Conservation (phyloP, 2,113 vertebrate species). For the Bos taurus region DNA sequence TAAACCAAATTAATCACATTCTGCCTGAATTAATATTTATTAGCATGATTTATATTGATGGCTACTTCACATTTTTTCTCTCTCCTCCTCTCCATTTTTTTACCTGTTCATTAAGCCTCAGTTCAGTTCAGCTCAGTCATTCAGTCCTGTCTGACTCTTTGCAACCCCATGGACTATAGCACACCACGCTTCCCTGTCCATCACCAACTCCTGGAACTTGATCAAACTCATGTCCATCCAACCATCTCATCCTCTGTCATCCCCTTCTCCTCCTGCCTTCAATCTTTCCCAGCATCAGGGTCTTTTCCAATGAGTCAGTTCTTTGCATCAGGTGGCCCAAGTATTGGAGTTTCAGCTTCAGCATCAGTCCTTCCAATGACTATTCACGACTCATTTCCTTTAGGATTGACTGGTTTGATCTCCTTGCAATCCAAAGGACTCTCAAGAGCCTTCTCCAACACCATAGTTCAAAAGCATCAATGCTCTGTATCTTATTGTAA, state of each 20-base stretch:
- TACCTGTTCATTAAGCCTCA: neutral
- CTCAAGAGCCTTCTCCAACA: neutral
- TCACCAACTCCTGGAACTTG: neutral
- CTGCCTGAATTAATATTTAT: neutral
- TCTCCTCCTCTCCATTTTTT: neutral
- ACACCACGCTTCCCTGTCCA: fast-evolving
- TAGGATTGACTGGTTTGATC: neutral
- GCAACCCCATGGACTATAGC: neutral
- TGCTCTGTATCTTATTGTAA: neutral
- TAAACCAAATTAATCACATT: neutral
- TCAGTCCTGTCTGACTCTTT: neutral
- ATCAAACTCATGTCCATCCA: neutral
- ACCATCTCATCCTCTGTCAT: neutral
- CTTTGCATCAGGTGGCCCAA: neutral
- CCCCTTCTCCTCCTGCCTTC: neutral
- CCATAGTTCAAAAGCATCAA: neutral
- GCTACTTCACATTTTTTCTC: neutral
- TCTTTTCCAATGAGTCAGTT: neutral
- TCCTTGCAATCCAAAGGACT: neutral
- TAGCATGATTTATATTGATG: neutral
- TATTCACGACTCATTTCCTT: neutral
- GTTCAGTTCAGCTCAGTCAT: neutral
- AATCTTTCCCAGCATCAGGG: neutral
- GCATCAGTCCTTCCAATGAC: neutral
- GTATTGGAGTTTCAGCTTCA: neutral